Evolutionary conservation across 2,113 vertebrate genomes (phyloP), one percentile per base, ranked within the genome.

Genomic region (Coturnix japonica): DNA sequence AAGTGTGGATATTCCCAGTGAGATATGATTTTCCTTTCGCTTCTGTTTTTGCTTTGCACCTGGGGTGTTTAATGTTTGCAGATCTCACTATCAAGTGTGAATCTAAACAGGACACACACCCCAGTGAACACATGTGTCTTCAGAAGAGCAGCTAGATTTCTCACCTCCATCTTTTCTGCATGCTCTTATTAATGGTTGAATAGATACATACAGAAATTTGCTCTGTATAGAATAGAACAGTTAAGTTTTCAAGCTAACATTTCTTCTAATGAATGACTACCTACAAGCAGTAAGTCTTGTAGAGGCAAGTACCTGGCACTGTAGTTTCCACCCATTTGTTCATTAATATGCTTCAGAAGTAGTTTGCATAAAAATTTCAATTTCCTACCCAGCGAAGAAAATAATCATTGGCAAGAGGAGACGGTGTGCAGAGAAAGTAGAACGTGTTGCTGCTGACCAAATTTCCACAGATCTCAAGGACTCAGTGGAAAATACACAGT

Each of bases 201-300:
- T 49, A 84, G 39, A 88, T 54, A 4, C 10, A 2, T 16, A 11
- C 17, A 21, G 65, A 86, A 81, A 69, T 33, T 63, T 72, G 12
- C 9, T 91, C 81, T 59, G 21, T 63, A 4, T 41, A 35, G 53
- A 86, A 54, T n/a, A 59, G 28, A 54, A 70, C 80, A 89, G 33
- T 90, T 86, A 63, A 30, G 15, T 76, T 92, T 93, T 69, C 54
- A 84, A 73, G 57, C 53, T 90, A 86, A 72, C 13, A 6, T 86
- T 95, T 91, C 49, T 64, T 69, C 44, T 69, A 61, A 54, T 28
- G 46, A 69, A 76, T 49, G 8, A 30, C 65, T 80, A 41, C 56
- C 65, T 74, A 9, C 49, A 63, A 49, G 47, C 63, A 1, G 51
- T 37, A 73, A 54, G 37, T 61, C 70, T 57, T 90, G 77, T 73